Base-by-base conservation (phyloP, 2,797 vertebrate species). In the Rhinogobio ventralis region DNA sequence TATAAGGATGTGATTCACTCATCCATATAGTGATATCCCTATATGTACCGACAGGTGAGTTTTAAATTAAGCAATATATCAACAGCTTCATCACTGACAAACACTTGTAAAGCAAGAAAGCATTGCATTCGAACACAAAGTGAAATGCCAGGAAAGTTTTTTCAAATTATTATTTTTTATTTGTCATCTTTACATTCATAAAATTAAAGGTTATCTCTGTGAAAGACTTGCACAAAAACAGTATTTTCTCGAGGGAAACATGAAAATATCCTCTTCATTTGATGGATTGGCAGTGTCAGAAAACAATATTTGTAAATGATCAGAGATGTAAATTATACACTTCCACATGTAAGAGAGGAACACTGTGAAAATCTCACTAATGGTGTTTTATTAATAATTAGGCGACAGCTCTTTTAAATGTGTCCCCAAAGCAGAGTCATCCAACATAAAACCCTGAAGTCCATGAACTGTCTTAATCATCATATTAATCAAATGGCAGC, bases 121-220 rank as follows among this genome's bases (percentile, higher is more conserved):
- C 23, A 46, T 33, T 33, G 45, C 23, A 28, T 25, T 83, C 7
- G 15, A 33, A 79, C 77, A 17, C n/a, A n/a, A n/a, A n/a, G 2
- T 66, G 1, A 60, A 62, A 68, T 20, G 14, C 3, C 11, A 46
- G 30, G 10, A 14, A n/a, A 2, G 11, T 45, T 23, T 25, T 3
- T 75, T 53, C 46, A 1, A 7, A 66, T 33, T 72, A 72, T 19
- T 6, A 60, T 28, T 36, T 25, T 84, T 49, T n/a, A 72, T 66
- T 42, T 45, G 28, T 42, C 45, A 67, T 81, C 55, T 81, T 79
- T 53, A 75, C 80, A 85, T 78, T 76, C 33, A 57, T 19, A 72
- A 73, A 86, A 15, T 74, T 25, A 82, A 60, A 85, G 33, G 62
- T 71, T 33, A 68, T 46, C 36, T 53, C 23, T 68, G 39, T 62